Base-by-base conservation (phyloP, 2,113 vertebrate genomes). In the Heterotis niloticus region DNA sequence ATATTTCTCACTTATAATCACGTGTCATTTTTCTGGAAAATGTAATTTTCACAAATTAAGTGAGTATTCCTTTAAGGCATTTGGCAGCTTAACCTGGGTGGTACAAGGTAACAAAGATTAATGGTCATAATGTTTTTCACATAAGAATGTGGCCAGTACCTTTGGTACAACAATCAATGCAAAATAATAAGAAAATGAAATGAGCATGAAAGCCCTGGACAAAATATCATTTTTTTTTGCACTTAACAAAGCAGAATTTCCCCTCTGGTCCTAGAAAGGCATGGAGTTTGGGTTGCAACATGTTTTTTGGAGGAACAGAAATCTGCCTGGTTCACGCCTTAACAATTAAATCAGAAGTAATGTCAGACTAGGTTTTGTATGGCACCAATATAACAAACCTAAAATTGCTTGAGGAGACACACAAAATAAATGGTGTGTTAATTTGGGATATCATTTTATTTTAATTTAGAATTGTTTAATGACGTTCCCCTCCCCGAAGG, bases 161-260 rank as follows among this genome's bases (percentile, higher is more conserved):
- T 72, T 77, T 78, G 80, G 82, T 78, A 83, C 79, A 75, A 76
- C 62, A 17, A 24, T 82, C 7, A 51, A 81, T 82, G 83, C 75
- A 80, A 82, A 84, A 80, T 76, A 75, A 78, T 79, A 81, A n/a
- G 76, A 81, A 75, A 18, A 17, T 11, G n/a, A 62, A 75, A 44
- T n/a, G 0, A 75, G 52, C 56, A 26, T 64, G 62, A 75, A 74
- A 51, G 73, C 51, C 16, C 44, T 65, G 80, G 79, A 78, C 82
- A 81, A 86, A 89, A 82, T 83, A 85, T 84, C 54, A 82, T 83
- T 78, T 74, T 77, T 44, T 87, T 83, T 81, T 83, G 82, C 83
- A 78, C 75, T 67, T 74, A 52, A 44, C 77, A 28, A 81, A 75
- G 77, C 75, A 69, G 83, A 84, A 83, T 83, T 83, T 68, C 79